These are phyloP conservation scores for Meiosimyza platycephala DNA, from an alignment of 2,888 invertebrate species.

Conservation along the genomic window DNA sequence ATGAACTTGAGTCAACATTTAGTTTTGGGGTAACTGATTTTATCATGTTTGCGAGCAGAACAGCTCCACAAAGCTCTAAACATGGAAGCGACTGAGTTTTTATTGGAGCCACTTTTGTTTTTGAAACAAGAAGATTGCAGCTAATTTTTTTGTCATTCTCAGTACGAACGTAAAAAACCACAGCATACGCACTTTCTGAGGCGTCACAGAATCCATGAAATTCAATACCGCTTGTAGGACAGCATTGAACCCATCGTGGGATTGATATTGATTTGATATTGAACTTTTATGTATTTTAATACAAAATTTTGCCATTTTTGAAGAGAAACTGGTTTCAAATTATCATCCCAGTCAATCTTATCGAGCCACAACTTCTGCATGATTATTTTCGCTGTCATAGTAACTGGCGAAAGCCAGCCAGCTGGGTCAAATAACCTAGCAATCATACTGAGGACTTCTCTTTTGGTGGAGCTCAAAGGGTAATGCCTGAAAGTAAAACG, in stretches of 20 bases:
- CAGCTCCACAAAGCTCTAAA: not conserved
- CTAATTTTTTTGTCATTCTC: too few species aligned
- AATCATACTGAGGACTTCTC: not conserved
- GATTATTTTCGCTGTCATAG: slow-evolving; percentile 13
- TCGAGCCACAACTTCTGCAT: not conserved
- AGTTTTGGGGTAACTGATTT: too few species aligned
- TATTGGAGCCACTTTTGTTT: not conserved
- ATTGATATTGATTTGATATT: too few species aligned
- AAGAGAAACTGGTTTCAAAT: not conserved
- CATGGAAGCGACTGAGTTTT: not conserved
- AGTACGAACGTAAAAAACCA: too few species aligned
- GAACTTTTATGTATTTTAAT: too few species aligned
- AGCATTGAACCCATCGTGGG: too few species aligned
- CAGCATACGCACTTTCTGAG: too few species aligned
- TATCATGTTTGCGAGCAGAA: too few species aligned
- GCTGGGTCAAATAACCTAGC: slow-evolving; percentile 26
- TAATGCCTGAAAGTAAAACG: slow-evolving; percentile 6
- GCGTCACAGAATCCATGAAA: too few species aligned
- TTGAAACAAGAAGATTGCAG: too few species aligned
- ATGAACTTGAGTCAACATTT: too few species aligned
- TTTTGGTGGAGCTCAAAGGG: not conserved
- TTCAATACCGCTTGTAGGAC: too few species aligned
- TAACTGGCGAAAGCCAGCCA: slow-evolving; percentile 32
- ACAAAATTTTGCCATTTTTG: not conserved
- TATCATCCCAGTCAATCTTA: not conserved